Evolutionary conservation across 2,888 invertebrate genomes (phyloP).

Genomic region (Pherbina coryleti): DNA sequence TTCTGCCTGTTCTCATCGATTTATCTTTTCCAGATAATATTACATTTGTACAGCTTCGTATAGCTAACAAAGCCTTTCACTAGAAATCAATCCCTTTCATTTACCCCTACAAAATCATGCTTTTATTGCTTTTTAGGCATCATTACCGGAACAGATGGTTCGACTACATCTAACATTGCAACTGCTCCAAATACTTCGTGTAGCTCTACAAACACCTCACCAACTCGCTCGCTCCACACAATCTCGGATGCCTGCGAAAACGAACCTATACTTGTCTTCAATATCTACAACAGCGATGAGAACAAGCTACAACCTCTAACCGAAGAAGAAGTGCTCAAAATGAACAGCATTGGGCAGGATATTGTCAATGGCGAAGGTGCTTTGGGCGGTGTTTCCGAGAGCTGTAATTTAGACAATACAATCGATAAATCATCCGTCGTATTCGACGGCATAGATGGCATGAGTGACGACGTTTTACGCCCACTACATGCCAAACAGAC

Average conservation of each 20-base stretch:
- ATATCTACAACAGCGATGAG: conserved; percentile 73
- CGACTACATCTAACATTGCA: not conserved
- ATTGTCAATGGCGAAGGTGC: conserved; percentile 53
- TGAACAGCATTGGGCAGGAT: conserved; percentile 68
- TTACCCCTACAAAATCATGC: not conserved
- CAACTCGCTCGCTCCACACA: conserved; percentile 53
- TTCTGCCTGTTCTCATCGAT: not conserved
- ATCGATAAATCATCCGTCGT: conserved; percentile 55
- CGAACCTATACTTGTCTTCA: conserved; percentile 78
- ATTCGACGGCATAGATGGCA: conserved; percentile 63
- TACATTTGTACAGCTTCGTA: too few relatives aligned
- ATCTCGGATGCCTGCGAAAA: conserved; percentile 49
- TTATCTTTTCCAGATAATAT: not conserved
- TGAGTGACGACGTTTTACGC: conserved; percentile 63
- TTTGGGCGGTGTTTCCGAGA: conserved; percentile 52
- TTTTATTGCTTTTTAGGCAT: not conserved
- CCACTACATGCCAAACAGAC: conserved; percentile 73
- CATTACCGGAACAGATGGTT: not conserved
- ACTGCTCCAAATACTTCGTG: conserved; percentile 24
- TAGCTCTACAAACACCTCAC: conserved; percentile 51
- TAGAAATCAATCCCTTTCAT: too few relatives aligned
- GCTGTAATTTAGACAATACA: conserved; percentile 57
- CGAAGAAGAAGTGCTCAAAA: conserved; percentile 75
- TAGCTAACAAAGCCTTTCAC: too few relatives aligned
- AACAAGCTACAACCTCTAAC: conserved; percentile 78